phyloP scores from a whole-genome alignment of 2,888 invertebrate genomes.

The Eristalinus aeneus region DNA sequence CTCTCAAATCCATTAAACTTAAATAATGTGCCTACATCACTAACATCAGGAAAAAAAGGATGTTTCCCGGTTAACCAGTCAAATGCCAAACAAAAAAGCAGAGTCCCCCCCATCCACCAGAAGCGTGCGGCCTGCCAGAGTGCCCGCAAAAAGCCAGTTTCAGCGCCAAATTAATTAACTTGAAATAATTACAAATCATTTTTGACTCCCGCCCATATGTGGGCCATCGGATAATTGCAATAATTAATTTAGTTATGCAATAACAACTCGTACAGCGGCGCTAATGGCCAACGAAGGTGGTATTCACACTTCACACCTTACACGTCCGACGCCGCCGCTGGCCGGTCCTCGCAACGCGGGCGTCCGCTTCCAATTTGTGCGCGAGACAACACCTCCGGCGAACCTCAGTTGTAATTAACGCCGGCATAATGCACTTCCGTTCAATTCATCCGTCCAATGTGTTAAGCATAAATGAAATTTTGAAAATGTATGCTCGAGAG shows the following conservation, averaged over 20 bases:
- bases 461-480: conserved; percentile 26
- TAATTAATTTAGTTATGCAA: conserved; percentile 62
- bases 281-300: not conserved
- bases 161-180: conserved; percentile 58
- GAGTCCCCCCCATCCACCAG: not conserved
- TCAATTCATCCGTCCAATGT: not conserved
- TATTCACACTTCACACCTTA: not conserved
- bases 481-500: not conserved
- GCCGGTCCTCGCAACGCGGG: not conserved
- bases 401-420: conserved; percentile 34
- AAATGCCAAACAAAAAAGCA: not conserved
- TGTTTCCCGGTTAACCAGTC: not conserved
- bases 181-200: conserved; percentile 67
- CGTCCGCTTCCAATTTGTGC: too few relatives aligned
- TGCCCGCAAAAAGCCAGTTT: not conserved
- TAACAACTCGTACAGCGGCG: conserved; percentile 14
- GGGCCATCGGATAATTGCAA: conserved; percentile 44
- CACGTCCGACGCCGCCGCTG: not conserved
- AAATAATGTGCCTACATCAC: conserved; percentile 39
- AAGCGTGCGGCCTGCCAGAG: not conserved
- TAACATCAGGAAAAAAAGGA: conserved; percentile 7
- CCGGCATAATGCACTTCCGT: not conserved
- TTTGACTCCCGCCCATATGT: conserved; percentile 44
- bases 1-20: conserved; percentile 1
- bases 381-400: not conserved